A percentile compares a stretch with the other conserved stretches of the same genome.
Evolutionary conservation across 2,888 invertebrate species (phyloP).

Genomic region (Drosophila aldrichi): DNA sequence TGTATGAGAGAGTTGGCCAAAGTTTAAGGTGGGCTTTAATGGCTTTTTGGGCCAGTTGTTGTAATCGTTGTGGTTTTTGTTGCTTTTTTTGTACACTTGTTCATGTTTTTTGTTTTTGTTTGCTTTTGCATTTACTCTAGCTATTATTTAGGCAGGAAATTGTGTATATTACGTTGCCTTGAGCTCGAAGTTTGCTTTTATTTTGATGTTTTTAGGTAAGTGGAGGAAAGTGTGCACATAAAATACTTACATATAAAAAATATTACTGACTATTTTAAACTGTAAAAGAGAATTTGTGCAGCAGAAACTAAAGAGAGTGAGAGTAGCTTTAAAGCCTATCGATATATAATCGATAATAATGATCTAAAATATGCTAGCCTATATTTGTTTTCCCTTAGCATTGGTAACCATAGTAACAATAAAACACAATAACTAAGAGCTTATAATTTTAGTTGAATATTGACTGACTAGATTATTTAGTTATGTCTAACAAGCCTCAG

Average conservation of each 20-base stretch:
- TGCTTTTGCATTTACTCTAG: conserved; percentile 10
- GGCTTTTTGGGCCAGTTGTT: conserved; percentile 40
- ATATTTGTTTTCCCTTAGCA: background rate
- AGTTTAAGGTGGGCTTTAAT: conserved; percentile 64
- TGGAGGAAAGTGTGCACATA: background rate
- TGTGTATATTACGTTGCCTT: conserved; percentile 42
- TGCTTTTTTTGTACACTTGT: conserved; percentile 38
- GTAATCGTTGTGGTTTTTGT: conserved; percentile 11
- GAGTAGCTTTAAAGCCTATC: too few relatives aligned
- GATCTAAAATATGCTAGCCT: background rate
- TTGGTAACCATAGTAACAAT: conserved; percentile 5
- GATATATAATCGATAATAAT: too few relatives aligned
- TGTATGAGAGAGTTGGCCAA: conserved; percentile 37
- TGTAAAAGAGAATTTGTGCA: background rate
- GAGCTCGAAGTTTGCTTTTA: conserved; percentile 22
- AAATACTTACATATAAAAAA: background rate
- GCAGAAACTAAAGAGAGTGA: background rate
- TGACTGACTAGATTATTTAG: background rate
- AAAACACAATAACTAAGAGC: background rate
- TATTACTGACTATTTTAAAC: background rate
- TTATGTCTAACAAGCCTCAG: background rate
- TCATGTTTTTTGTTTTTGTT: conserved; percentile 24
- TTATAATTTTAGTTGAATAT: background rate
- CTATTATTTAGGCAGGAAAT: conserved; percentile 43
- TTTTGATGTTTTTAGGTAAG: background rate